Evolutionary conservation across 2,888 invertebrate species (phyloP).

Genomic region (Drosophila vallismaia): DNA sequence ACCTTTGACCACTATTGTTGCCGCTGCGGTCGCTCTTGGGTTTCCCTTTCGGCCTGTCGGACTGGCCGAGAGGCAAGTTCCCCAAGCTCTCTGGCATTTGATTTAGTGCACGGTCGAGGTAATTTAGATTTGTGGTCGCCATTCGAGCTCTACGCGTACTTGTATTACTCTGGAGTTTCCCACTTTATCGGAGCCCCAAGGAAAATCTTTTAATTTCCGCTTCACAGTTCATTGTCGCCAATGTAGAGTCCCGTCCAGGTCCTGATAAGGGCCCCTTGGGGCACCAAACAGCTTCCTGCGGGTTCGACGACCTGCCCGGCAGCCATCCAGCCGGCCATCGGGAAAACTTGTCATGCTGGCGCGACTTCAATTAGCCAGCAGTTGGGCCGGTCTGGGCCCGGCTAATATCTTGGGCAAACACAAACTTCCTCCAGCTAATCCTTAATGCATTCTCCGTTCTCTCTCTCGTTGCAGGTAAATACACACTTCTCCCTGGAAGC

Average conservation of each 20-base stretch:
- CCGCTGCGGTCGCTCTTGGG: slow-evolving; percentile 63
- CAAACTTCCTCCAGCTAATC: slow-evolving; percentile 68
- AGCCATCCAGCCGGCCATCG: not conserved
- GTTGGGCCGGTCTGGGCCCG: slow-evolving; percentile 53
- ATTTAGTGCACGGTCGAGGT: slow-evolving; percentile 69
- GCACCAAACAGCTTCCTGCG: not conserved
- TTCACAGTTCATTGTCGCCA: slow-evolving; percentile 48
- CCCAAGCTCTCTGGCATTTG: slow-evolving; percentile 49
- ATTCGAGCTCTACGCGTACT: slow-evolving; percentile 41
- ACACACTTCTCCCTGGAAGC: slow-evolving; percentile 58
- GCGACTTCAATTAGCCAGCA: slow-evolving; percentile 42
- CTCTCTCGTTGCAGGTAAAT: slow-evolving; percentile 65
- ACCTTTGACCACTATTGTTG: slow-evolving; percentile 55
- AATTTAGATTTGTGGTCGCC: slow-evolving; percentile 75
- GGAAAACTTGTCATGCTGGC: slow-evolving; percentile 21
- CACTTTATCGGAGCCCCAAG: slow-evolving; percentile 7
- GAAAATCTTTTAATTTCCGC: slow-evolving; percentile 61
- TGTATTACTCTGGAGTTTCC: slow-evolving; percentile 19
- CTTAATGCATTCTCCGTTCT: slow-evolving; percentile 59
- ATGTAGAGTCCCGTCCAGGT: not conserved
- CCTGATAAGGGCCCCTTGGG: not conserved
- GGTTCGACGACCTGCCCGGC: slow-evolving; percentile 14
- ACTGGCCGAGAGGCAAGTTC: not conserved
- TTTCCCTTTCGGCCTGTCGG: slow-evolving; percentile 62
- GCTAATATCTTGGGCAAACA: slow-evolving; percentile 69